Percentiles rank a stretch among this genome's conserved stretches.
Conservation (phyloP, 2,113 vertebrate genomes). For the Nematolebias whitei region DNA sequence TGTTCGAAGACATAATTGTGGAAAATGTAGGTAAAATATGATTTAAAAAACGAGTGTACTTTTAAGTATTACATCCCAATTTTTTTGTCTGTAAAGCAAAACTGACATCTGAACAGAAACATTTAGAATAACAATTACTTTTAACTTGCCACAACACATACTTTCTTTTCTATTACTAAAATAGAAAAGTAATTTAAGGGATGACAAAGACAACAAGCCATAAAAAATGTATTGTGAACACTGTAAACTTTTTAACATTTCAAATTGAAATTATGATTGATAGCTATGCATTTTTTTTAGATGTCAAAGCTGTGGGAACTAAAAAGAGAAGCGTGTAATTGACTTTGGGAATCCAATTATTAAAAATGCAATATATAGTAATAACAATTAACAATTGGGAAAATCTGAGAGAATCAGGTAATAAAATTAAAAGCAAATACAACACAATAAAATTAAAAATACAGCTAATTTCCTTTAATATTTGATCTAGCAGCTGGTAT, state of each 20-base stretch:
- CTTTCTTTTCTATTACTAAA: too few species aligned
- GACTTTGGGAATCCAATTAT: too few species aligned
- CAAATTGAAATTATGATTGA: too few species aligned
- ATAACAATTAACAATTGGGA: too few species aligned
- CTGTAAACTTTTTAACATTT: too few species aligned
- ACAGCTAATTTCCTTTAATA: neutral
- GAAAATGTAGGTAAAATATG: constrained; percentile 4
- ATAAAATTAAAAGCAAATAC: constrained; percentile 5
- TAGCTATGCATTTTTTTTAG: neutral
- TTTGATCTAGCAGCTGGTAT: neutral
- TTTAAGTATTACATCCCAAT: constrained; percentile 9
- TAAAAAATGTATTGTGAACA: neutral
- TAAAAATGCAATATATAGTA: too few species aligned
- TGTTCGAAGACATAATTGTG: too few species aligned
- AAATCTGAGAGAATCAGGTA: constrained; percentile 1
- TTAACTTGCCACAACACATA: neutral
- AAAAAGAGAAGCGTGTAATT: neutral
- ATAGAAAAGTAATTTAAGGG: neutral
- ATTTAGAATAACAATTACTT: neutral
- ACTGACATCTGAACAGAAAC: neutral
- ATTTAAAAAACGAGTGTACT: constrained; percentile 27
- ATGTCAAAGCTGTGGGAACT: neutral
- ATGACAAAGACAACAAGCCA: neutral
- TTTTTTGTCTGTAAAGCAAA: constrained; percentile 35
- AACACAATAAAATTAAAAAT: constrained; percentile 19